Evolutionary conservation across 2,888 invertebrate genomes (phyloP).

Genomic region (Drosophila formosana): DNA sequence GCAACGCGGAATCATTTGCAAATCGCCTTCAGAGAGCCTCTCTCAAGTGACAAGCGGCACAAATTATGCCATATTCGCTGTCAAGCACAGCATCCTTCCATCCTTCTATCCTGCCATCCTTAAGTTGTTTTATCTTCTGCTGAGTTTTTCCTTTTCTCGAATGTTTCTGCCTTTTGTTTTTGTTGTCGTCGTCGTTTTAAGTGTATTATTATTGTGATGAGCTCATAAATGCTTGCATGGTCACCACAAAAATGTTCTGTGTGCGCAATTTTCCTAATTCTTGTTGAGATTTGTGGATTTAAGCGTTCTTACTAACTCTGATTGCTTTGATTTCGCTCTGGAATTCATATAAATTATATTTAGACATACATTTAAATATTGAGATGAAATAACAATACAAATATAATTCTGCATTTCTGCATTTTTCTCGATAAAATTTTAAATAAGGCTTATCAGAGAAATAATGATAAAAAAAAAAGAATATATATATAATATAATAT

Average conservation of each 20-base stretch:
- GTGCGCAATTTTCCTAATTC: not conserved
- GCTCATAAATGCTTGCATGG: conserved; percentile 4
- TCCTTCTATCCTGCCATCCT: not conserved
- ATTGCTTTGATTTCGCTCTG: not conserved
- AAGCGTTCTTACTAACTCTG: not conserved
- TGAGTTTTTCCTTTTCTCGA: not conserved
- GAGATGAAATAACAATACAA: no score
- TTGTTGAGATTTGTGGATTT: not conserved
- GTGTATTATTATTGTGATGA: conserved; percentile 1
- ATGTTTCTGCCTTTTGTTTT: not conserved
- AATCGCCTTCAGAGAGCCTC: not conserved
- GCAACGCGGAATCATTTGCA: conserved; percentile 25
- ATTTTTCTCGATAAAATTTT: no score
- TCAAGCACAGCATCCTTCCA: conserved; percentile 3
- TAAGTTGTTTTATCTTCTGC: conserved; percentile 1
- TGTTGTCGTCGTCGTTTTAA: conserved; percentile 1
- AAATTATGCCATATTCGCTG: conserved; percentile 27
- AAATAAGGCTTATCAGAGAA: no score
- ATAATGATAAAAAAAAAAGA: no score
- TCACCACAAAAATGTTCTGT: not conserved
- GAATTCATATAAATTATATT: no score
- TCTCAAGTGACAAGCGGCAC: conserved; percentile 5
- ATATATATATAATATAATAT: no score
- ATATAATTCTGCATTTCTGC: no score
- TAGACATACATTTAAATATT: no score